A percentile compares a stretch with the other conserved stretches of the same genome.
phyloP scores from a whole-genome alignment of 2,113 vertebrate species.

The Gymnobelideus leadbeateri region DNA sequence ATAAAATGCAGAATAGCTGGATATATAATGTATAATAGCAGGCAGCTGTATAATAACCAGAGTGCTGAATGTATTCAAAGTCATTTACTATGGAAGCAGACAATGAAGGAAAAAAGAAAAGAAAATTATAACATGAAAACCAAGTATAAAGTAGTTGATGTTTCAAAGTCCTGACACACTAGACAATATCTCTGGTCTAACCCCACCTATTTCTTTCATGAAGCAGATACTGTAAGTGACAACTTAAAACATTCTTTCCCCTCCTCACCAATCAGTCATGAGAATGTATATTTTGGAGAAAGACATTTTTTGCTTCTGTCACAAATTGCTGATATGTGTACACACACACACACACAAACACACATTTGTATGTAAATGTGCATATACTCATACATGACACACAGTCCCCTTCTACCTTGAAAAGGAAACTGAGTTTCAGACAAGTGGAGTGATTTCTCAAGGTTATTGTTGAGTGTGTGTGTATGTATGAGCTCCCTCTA shows the following conservation, averaged over 20 bases:
- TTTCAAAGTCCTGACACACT: conserved; percentile 47
- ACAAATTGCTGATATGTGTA: neutral
- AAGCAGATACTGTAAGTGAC: conserved; percentile 26
- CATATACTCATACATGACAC: neutral
- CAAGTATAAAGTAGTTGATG: conserved; percentile 42
- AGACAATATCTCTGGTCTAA: conserved; percentile 36
- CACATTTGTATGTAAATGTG: rapidly evolving
- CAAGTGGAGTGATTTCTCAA: neutral
- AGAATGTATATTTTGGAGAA: neutral
- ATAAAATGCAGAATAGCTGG: conserved; percentile 71
- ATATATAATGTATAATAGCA: conserved; percentile 58
- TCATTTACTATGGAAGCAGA: conserved; percentile 71
- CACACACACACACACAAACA: neutral
- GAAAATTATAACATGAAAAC: conserved; percentile 67
- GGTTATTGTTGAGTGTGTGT: neutral
- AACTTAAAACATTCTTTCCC: conserved; percentile 46
- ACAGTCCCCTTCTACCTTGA: too few relatives aligned
- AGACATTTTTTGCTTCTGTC: neutral
- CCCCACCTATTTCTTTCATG: conserved; percentile 57
- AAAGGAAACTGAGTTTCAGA: neutral
- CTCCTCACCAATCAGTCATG: neutral
- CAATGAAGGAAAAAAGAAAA: conserved; percentile 56
- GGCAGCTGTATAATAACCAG: conserved; percentile 56
- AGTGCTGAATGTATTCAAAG: conserved; percentile 65
- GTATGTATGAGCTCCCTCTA: neutral